Evolutionary conservation across 2,888 invertebrate genomes (phyloP), one percentile per base, ranked within the genome.

Genomic region (Lucinisca nassula): DNA sequence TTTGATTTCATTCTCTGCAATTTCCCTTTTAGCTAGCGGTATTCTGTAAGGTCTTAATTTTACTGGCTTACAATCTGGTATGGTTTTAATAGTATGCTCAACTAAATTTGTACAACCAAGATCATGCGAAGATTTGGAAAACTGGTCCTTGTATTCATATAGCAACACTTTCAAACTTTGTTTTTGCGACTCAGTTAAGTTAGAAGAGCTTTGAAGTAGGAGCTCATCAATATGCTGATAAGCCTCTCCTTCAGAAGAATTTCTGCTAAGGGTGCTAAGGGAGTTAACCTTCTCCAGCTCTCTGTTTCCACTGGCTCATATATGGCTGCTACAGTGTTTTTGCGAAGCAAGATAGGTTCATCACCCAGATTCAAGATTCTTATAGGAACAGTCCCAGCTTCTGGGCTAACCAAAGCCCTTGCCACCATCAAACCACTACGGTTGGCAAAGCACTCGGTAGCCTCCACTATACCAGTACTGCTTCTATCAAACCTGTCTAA

Each of bases 11-110:
- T 61, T 45, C 37, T 77, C 73, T 4, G 87, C 84, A 30, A 67
- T 75, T 58, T 87, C 37, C n/a, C 81, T 32, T 80, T 90, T 86
- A 8, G 85, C 80, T 0, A 85, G 24, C 0, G 85, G 87, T n/a
- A 85, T 49, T 35, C 89, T 72, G 61, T 85, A 78, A 21, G 85
- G 85, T 55, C 40, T 55, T 40, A 76, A 73, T 74, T 67, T 79
- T 73, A 87, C 74, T 14, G 87, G 80, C 40, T 38, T 45, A 24
- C 76, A 10, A 37, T 70, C 40, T n/a, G 55, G 55, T 24, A 83
- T 84, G 0, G 84, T 83, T 45, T 85, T 70, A 1, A 89, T 89
- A n/a, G 45, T 76, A 67, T 85, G 80, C 58, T 87, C 55, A 14
- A 80, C 78, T 17, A 79, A 35, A 45, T 51, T 30, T 32, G 87